These are phyloP conservation scores for Whitmania pigra DNA, from an alignment of 1,140 invertebrate species.

Conservation along the genomic window DNA sequence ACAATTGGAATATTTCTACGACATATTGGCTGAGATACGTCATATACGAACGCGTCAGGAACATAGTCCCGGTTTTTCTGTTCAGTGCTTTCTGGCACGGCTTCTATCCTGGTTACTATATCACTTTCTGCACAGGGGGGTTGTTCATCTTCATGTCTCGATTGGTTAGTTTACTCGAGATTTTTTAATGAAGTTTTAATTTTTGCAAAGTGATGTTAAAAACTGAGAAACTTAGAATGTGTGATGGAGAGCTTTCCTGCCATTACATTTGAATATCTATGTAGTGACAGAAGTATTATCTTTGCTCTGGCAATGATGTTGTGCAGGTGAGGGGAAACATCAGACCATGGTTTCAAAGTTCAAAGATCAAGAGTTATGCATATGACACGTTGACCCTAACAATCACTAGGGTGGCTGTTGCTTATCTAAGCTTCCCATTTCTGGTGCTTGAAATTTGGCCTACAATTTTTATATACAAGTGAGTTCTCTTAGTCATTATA, in stretches of 20 bases:
- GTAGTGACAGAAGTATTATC: no score
- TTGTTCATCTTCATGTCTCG: constrained; percentile 72
- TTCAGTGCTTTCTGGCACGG: constrained; percentile 89
- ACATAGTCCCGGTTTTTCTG: constrained; percentile 58
- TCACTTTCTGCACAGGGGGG: constrained; percentile 78
- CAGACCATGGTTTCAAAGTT: constrained; percentile 61
- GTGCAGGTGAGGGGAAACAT: constrained; percentile 55
- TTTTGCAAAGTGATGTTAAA: background rate
- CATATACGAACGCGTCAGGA: constrained; percentile 64
- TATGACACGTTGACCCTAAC: constrained; percentile 48
- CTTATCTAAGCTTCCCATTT: constrained; percentile 76
- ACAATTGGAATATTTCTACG: constrained; percentile 81
- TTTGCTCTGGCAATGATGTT: background rate
- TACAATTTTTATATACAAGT: constrained; percentile 54
- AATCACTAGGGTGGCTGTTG: constrained; percentile 64
- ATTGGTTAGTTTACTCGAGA: constrained; percentile 47
- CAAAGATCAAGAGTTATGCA: constrained; percentile 29
- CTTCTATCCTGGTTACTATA: constrained; percentile 91
- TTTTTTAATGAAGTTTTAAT: background rate
- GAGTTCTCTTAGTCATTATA: background rate
- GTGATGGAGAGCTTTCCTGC: background rate
- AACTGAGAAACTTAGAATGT: background rate
- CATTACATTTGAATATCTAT: constrained; percentile 1
- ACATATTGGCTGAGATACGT: constrained; percentile 73
- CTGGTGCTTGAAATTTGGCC: constrained; percentile 67